These are phyloP conservation scores for Taurulus bubalis DNA, from an alignment of 2,113 vertebrate species.

Conservation along the genomic window DNA sequence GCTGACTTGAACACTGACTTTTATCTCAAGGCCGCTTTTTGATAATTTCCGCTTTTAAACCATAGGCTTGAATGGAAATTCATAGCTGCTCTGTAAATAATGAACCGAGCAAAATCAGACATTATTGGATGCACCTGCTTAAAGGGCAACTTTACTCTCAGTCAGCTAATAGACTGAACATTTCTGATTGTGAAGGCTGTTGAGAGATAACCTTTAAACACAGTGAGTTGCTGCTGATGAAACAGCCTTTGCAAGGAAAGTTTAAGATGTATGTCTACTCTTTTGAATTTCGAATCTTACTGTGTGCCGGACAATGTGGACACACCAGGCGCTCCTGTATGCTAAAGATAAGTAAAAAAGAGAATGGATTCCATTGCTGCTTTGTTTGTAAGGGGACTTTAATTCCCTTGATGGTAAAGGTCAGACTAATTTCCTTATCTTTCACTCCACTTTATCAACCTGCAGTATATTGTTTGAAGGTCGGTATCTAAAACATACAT, in stretches of 20 bases:
- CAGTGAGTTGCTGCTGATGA: slow-evolving; percentile 47
- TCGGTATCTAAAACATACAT: slow-evolving; percentile 7
- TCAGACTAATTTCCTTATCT: slow-evolving; percentile 38
- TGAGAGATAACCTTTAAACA: slow-evolving; percentile 76
- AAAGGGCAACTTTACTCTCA: slow-evolving; percentile 73
- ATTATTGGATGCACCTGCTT: slow-evolving; percentile 67
- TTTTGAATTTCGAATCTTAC: slow-evolving; percentile 58
- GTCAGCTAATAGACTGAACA: slow-evolving; percentile 65
- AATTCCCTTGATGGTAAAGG: slow-evolving; percentile 41
- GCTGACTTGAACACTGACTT: slow-evolving; percentile 34
- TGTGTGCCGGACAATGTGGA: slow-evolving; percentile 25
- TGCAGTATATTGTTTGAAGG: slow-evolving; percentile 16
- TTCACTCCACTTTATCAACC: slow-evolving; percentile 25
- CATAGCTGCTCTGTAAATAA: slow-evolving; percentile 57
- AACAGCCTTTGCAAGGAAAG: slow-evolving; percentile 27
- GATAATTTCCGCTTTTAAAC: slow-evolving; percentile 47
- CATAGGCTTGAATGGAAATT: slow-evolving; percentile 43
- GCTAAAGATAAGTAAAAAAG: slow-evolving; percentile 43
- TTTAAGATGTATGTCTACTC: slow-evolving; percentile 37
- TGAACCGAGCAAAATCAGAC: slow-evolving; percentile 58
- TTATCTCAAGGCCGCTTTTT: slow-evolving; percentile 53
- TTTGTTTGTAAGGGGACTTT: slow-evolving; percentile 41
- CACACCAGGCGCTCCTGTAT: slow-evolving; percentile 37
- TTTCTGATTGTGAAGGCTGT: slow-evolving; percentile 64
- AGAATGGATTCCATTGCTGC: slow-evolving; percentile 24